Base-by-base conservation (phyloP, 1,140 invertebrate genomes). In the Drosophila nasuta region DNA sequence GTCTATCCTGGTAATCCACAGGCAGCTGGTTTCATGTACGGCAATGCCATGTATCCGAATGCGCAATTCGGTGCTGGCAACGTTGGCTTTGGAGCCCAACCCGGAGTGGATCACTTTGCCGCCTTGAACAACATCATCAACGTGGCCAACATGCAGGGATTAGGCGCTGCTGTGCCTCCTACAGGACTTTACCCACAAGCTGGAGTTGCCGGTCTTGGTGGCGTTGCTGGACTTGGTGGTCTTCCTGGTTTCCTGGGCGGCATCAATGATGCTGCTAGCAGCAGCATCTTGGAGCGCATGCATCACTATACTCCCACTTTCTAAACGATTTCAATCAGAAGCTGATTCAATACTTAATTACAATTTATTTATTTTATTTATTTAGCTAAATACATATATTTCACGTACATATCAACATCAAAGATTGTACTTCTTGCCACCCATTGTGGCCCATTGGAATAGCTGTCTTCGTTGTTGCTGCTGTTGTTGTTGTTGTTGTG, bases 341-440 rank as follows among this genome's bases (percentile, higher is more conserved):
- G 15, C 3, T 10, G 8, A 46, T 52, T 1, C 5, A 30, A 20
- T 25, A 30, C 28, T 2, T 35, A 54, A 35, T 54, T 54, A 33
- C 33, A 33, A 35, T 6, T 8, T 77, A 87, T 87, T 87, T 88
- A 87, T 87, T 88, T 69, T 74, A 87, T 88, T 87, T 88, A 87
- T 88, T 87, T 88, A 72, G 76, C 59, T 49, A 71, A 77, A 66
- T 63, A 71, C 54, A 63, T 63, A 63, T 70, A 49, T 33, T 48
- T n/a, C 41, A 68, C 48, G 63, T 69, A 70, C 66, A 86, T 73
- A 13, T 6, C 7, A 17, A 38, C n/a, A 28, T 59, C 7, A 20
- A 2, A 56, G 46, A 30, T 64, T 56, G n/a, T 62, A 54, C 11
- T 63, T 81, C 35, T 71, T 82, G 43, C 17, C 28, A 1, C 68